These are phyloP conservation scores for Acrossocheilus wenchowensis DNA, from an alignment of 2,797 vertebrate species.

Conservation along the genomic window DNA sequence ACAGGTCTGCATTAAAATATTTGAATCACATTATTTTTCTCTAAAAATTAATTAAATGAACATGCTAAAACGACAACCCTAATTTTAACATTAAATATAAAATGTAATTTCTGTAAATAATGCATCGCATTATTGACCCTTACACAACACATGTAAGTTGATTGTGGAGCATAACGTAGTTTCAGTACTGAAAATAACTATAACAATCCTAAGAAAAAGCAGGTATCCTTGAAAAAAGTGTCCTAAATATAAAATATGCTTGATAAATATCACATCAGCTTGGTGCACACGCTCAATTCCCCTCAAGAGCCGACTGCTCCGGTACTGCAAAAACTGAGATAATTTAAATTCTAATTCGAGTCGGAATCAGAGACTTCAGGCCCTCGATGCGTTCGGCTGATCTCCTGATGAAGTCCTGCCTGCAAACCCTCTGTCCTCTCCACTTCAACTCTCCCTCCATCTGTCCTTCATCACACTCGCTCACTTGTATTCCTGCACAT, in stretches of 20 bases:
- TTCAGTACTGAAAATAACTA: not conserved
- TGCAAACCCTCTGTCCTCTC: conserved; percentile 14
- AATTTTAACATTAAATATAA: too few species aligned
- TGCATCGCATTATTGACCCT: too few species aligned
- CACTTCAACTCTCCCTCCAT: conserved; percentile 11
- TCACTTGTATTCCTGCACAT: not conserved
- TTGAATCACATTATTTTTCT: too few species aligned
- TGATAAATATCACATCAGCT: conserved; percentile 53
- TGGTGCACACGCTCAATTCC: conserved; percentile 37
- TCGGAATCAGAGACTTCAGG: conserved; percentile 23
- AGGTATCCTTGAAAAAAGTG: conserved; percentile 26
- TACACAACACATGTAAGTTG: too few species aligned
- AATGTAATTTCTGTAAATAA: too few species aligned
- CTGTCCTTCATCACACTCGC: not conserved
- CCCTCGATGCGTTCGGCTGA: conserved; percentile 6
- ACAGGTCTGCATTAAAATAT: too few species aligned
- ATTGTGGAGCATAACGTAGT: too few species aligned
- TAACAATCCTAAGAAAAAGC: not conserved
- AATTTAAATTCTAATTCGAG: conserved; percentile 52
- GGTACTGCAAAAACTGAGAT: not conserved
- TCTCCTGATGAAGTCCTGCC: conserved; percentile 17
- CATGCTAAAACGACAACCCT: too few species aligned
- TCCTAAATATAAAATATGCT: conserved; percentile 38
- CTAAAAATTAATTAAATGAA: too few species aligned
- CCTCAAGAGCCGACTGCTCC: conserved; percentile 33